Evolutionary conservation across 2,888 invertebrate genomes (phyloP).

Genomic region (Dorcus parallelipipedus): DNA sequence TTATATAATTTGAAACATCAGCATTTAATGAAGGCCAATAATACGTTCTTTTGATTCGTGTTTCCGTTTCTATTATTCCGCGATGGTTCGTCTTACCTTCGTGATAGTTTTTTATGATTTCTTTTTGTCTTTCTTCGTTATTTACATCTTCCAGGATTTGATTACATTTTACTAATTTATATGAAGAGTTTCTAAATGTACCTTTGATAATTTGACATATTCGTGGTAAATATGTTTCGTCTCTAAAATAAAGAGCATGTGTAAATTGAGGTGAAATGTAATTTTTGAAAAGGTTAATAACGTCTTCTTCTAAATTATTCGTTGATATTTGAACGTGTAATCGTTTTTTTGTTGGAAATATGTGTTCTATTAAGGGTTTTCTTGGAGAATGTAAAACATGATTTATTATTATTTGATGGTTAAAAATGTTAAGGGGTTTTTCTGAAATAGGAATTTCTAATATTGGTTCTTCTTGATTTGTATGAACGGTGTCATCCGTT

Average conservation of each 20-base stretch:
- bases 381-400: not conserved
- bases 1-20: not conserved
- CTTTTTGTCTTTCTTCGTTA: not conserved
- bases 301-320: not conserved
- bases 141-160: not conserved
- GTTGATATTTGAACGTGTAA: not conserved
- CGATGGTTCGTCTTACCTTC: not conserved
- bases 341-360: too few relatives aligned
- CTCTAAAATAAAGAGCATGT: not conserved
- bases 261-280: not conserved
- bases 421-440: not conserved
- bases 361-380: too few relatives aligned
- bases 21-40: not conserved
- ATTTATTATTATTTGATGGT: not conserved
- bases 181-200: not conserved
- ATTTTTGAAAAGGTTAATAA: not conserved
- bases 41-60: not conserved
- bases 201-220: not conserved
- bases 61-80: conserved; percentile 1
- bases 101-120: conserved; percentile 1
- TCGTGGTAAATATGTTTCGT: not conserved
- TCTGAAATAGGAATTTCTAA: not conserved
- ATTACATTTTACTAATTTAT: conserved; percentile 1
- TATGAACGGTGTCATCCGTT: not conserved
- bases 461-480: not conserved